Percentiles rank a stretch among this genome's conserved stretches.
These are phyloP conservation scores for Phymanthus crucifer DNA, from an alignment of 92 coral and sea anemone genomes.

Conservation along the genomic window DNA sequence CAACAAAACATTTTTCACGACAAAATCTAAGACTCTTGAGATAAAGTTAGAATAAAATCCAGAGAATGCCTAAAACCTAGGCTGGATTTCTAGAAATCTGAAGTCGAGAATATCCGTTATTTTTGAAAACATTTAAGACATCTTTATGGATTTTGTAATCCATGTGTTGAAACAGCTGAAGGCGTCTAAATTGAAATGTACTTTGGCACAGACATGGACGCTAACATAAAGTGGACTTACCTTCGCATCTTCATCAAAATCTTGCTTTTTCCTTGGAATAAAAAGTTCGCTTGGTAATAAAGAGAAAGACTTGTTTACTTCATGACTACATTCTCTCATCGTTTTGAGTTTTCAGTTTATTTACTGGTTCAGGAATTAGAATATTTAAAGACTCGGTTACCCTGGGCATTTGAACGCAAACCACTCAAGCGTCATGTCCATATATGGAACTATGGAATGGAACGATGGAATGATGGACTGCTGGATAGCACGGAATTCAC, in stretches of 20 bases:
- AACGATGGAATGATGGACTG: slow-evolving; percentile 16
- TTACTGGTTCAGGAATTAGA: slow-evolving; percentile 18
- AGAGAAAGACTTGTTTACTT: background rate
- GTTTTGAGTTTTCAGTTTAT: slow-evolving; percentile 4
- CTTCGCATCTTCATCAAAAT: background rate
- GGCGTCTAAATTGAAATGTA: background rate
- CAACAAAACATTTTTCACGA: no score
- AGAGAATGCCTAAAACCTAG: background rate
- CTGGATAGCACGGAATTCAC: background rate
- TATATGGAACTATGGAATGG: slow-evolving; percentile 25
- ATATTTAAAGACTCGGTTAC: slow-evolving; percentile 35
- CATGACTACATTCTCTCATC: slow-evolving; percentile 17
- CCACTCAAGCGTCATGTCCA: slow-evolving; percentile 41
- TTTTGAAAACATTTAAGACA: background rate
- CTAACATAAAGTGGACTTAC: background rate
- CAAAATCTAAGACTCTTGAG: background rate
- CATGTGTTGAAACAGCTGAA: slow-evolving; percentile 10
- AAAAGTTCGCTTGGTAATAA: background rate
- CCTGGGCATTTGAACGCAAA: slow-evolving; percentile 43
- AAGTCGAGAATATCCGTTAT: background rate
- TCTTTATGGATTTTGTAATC: background rate
- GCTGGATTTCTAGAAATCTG: background rate
- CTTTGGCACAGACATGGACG: background rate
- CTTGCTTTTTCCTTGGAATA: background rate
- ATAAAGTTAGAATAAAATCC: background rate